Evolutionary conservation across 1,140 invertebrate genomes (phyloP).

Genomic region (Drosophila lacertosa): DNA sequence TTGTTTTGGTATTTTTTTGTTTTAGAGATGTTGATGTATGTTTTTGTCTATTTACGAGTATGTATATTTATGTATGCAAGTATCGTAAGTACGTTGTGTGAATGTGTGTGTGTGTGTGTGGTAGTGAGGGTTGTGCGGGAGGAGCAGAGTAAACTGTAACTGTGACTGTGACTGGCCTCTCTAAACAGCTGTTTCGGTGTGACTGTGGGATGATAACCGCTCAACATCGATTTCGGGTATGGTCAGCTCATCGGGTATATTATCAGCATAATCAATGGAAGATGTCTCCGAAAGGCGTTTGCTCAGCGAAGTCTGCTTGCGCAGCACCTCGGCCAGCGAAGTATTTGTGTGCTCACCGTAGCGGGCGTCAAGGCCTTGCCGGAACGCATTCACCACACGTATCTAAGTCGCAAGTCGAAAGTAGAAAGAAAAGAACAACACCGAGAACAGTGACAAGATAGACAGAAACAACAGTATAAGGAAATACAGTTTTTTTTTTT

Average conservation of each 20-base stretch:
- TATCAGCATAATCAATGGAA: slow-evolving; percentile 95
- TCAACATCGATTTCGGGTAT: slow-evolving; percentile 95
- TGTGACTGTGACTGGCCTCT: slow-evolving; percentile 7
- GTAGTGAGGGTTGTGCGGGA: not conserved
- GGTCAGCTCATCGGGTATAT: slow-evolving; percentile 93
- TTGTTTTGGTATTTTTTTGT: not conserved
- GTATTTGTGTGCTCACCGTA: slow-evolving; percentile 95
- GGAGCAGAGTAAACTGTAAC: not conserved
- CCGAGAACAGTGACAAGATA: slow-evolving; percentile 70
- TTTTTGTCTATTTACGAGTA: not conserved
- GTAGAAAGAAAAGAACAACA: slow-evolving; percentile 71
- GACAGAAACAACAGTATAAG: slow-evolving; percentile 56
- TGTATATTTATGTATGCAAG: not conserved
- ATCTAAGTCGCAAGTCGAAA: slow-evolving; percentile 89
- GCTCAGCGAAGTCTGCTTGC: slow-evolving; percentile 94
- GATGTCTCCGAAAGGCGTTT: slow-evolving; percentile 95
- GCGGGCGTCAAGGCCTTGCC: slow-evolving; percentile 97
- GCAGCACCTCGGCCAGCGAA: slow-evolving; percentile 94
- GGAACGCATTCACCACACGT: slow-evolving; percentile 99
- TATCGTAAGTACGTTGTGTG: slow-evolving; percentile 1
- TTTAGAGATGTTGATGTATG: not conserved
- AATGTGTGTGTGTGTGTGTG: not conserved
- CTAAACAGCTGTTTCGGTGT: slow-evolving; percentile 96
- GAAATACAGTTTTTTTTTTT: slow-evolving; percentile 32
- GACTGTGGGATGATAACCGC: slow-evolving; percentile 94